A percentile compares a stretch with the other conserved stretches of the same genome.
Conservation (phyloP, 2,888 invertebrate species). For the Holacanthella duospinosa region DNA sequence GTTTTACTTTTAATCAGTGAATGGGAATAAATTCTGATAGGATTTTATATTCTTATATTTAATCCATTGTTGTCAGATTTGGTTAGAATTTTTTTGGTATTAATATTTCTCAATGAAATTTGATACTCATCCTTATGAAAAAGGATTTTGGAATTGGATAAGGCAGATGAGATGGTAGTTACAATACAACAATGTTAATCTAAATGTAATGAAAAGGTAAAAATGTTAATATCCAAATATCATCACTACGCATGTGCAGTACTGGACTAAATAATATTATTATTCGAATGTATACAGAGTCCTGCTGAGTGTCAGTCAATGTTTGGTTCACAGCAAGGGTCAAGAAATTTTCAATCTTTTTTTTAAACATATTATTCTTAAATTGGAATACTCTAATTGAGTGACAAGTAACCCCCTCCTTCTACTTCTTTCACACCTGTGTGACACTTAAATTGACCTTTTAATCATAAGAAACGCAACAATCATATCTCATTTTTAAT, state of each 20-base stretch:
- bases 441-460: conserved; percentile 35
- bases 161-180: too few relatives aligned
- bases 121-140: not conserved
- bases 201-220: not conserved
- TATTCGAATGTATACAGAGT: not conserved
- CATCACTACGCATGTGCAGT: not conserved
- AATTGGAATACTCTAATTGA: conserved; percentile 31
- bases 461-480: conserved; percentile 23
- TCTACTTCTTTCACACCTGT: conserved; percentile 36
- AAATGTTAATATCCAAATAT: not conserved
- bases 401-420: conserved; percentile 34
- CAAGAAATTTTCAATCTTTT: not conserved
- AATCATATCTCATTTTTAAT: not conserved
- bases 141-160: too few relatives aligned
- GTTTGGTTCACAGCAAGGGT: not conserved
- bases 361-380: not conserved
- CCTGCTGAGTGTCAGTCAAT: conserved; percentile 8
- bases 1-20: too few relatives aligned
- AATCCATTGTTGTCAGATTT: too few relatives aligned
- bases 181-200: not conserved
- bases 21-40: too few relatives aligned
- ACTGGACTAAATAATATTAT: not conserved
- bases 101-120: not conserved
- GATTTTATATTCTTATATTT: too few relatives aligned
- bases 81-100: not conserved